Percentiles rank a stretch among this genome's conserved stretches.
phyloP scores from a whole-genome alignment of 2,113 vertebrate species.

The Forbesichthys agassizii region DNA sequence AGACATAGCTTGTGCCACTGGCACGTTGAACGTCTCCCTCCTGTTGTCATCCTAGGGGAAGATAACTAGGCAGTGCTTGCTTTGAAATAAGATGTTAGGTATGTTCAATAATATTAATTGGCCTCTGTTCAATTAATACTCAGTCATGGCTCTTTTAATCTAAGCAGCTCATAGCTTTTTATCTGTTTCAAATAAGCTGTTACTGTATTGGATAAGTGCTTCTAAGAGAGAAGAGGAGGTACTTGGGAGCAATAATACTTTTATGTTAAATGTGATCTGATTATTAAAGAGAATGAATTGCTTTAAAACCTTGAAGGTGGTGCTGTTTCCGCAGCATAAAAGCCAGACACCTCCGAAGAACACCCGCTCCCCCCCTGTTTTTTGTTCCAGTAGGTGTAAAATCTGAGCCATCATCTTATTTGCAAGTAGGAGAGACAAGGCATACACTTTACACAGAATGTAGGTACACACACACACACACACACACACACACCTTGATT shows the following conservation, averaged over 20 bases:
- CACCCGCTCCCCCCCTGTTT: no score
- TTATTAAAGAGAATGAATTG: slow-evolving; percentile 16
- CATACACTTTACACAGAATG: neutral
- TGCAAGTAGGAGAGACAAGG: neutral
- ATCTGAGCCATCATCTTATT: no score
- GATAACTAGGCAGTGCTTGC: slow-evolving; percentile 51
- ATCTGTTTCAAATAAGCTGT: slow-evolving; percentile 32
- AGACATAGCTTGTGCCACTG: slow-evolving; percentile 23
- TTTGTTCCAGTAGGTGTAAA: no score
- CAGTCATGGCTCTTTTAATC: slow-evolving; percentile 60
- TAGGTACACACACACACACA: neutral
- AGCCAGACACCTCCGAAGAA: neutral
- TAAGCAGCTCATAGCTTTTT: slow-evolving; percentile 29
- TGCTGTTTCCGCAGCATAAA: slow-evolving; percentile 7
- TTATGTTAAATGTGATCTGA: slow-evolving; percentile 25
- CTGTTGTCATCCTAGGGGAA: slow-evolving; percentile 7
- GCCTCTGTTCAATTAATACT: slow-evolving; percentile 65
- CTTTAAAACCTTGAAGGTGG: neutral
- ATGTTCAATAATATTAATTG: slow-evolving; percentile 74
- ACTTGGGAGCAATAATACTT: slow-evolving; percentile 23
- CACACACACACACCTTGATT: slow-evolving; percentile 15
- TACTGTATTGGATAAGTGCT: neutral
- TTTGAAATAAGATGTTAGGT: slow-evolving; percentile 51
- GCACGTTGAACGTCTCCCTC: slow-evolving; percentile 47
- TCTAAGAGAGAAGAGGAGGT: neutral